Evolutionary conservation across 2,113 vertebrate genomes (phyloP), one percentile per base, ranked within the genome.

Genomic region (Grantiella picta): DNA sequence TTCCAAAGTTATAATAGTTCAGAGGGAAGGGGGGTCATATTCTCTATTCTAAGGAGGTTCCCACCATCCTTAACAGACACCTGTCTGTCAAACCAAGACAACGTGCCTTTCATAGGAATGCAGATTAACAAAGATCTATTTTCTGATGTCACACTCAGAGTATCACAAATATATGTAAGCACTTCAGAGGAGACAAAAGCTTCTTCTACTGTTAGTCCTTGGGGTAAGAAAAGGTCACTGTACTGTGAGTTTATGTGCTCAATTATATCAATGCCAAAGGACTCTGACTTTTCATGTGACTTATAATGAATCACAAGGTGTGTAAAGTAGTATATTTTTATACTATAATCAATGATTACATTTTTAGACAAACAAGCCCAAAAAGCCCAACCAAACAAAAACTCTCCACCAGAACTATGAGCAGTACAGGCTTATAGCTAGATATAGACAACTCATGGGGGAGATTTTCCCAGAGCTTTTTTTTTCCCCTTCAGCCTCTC

Each of bases 381-480:
- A 22, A 66, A 82, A 47, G 5, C 7, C 24, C 29, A 76, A 21
- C 3, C 8, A 28, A 77, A 69, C 12, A 60, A 47, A 36, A 49
- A 31, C 9, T 13, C 22, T 8, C 7, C 23, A 35, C 22, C 33
- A 66, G 24, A 63, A 42, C 81, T 8, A 35, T 5, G 28, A 81
- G 14, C 19, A 63, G 9, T 40, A 49, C 4, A 14, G 9, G 21
- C 60, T 76, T 77, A 57, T 35, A 56, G 4, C 28, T 71, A 54
- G 9, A 4, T 71, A 54, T 7, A 61, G 31, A 33, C n/a, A 66
- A 12, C 11, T 38, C 1, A 2, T 3, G 12, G 12, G 2, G 4
- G 7, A 54, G 13, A 64, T 27, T 82, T 83, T 47, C 20, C 9
- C 23, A 38, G 20, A n/a, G 14, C 27, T 76, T 65, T 79, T 66